phyloP scores from a whole-genome alignment of 2,888 invertebrate genomes.

The Lasius fuliginosus region DNA sequence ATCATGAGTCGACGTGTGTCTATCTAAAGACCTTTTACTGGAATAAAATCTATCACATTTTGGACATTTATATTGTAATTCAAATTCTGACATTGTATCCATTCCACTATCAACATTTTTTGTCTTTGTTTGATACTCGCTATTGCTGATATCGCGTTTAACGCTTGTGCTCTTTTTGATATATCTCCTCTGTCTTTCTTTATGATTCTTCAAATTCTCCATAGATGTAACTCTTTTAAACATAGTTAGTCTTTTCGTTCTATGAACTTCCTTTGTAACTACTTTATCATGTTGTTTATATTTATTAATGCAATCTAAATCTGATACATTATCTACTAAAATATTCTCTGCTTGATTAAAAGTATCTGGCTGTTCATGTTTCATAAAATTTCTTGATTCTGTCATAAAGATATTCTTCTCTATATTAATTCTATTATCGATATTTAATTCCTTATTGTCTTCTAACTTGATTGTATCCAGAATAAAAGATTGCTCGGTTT shows the following conservation, averaged over 20 bases:
- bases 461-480: conserved; percentile 45
- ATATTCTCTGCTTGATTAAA: conserved; percentile 23
- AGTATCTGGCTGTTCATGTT: background rate
- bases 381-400: conserved; percentile 8
- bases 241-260: conserved; percentile 74
- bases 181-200: conserved; percentile 80
- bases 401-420: background rate
- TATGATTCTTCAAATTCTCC: conserved; percentile 79
- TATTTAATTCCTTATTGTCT: conserved; percentile 1
- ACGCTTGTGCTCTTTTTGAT: conserved; percentile 76
- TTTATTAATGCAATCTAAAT: conserved; percentile 43
- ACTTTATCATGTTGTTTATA: conserved; percentile 59
- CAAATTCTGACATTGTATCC: conserved; percentile 39
- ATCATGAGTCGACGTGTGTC: conserved; percentile 67
- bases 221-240: conserved; percentile 81
- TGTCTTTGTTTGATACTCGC: conserved; percentile 51
- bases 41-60: conserved; percentile 75
- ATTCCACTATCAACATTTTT: conserved; percentile 38
- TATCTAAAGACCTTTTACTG: conserved; percentile 73
- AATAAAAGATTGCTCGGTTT: conserved; percentile 68
- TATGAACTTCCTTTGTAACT: conserved; percentile 65
- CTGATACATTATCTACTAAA: background rate
- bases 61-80: conserved; percentile 65
- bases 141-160: conserved; percentile 68
- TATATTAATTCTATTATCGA: background rate